Evolutionary conservation across 2,888 invertebrate genomes (phyloP).

Genomic region (Gymnosoma rotundatum): DNA sequence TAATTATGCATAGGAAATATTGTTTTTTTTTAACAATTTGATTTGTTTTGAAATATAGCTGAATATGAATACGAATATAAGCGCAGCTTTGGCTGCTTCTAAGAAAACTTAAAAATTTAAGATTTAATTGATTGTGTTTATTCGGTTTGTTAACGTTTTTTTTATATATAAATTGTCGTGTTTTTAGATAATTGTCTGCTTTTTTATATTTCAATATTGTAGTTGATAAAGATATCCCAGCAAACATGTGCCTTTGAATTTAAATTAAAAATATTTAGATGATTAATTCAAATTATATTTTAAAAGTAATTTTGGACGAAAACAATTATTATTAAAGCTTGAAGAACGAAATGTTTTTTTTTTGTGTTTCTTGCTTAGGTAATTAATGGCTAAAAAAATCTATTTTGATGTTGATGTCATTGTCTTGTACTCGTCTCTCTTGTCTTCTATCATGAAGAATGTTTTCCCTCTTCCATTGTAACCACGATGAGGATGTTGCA

Average conservation of each 20-base stretch:
- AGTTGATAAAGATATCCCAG: constrained; percentile 7
- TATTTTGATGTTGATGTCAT: too few species aligned
- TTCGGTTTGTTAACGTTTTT: not conserved
- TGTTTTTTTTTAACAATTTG: constrained; percentile 22
- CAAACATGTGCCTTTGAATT: not conserved
- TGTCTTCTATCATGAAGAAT: too few species aligned
- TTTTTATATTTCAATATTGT: constrained; percentile 20
- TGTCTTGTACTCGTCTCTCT: too few species aligned
- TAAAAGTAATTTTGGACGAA: too few species aligned
- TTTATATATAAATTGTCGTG: constrained; percentile 64
- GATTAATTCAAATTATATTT: not conserved
- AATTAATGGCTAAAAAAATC: too few species aligned
- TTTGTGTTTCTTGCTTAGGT: too few species aligned
- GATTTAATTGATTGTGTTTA: constrained; percentile 55
- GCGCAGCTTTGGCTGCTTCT: constrained; percentile 35
- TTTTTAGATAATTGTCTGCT: constrained; percentile 62
- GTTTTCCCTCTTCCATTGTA: too few species aligned
- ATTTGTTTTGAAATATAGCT: constrained; percentile 31
- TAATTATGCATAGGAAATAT: constrained; percentile 67
- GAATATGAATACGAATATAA: not conserved
- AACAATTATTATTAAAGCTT: too few species aligned
- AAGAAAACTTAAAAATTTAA: constrained; percentile 53
- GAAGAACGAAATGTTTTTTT: too few species aligned
- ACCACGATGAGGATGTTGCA: too few species aligned
- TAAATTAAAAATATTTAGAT: not conserved